These are phyloP conservation scores for Allygus modestus DNA, from an alignment of 2,888 invertebrate species.

Conservation along the genomic window DNA sequence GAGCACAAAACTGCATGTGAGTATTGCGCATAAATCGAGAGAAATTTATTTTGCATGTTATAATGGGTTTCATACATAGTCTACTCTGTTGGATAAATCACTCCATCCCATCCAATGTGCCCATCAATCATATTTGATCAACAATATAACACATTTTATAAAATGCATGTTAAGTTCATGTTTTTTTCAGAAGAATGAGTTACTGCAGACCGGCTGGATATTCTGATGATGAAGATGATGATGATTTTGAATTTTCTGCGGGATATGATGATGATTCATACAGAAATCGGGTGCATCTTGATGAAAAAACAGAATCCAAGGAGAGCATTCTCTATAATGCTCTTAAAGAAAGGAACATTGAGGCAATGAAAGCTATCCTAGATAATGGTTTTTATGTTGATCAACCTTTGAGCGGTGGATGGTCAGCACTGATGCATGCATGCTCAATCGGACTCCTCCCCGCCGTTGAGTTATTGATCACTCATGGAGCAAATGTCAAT, in stretches of 20 bases:
- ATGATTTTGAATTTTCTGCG: slow-evolving; percentile 49
- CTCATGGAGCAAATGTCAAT: slow-evolving; percentile 66
- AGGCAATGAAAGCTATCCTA: slow-evolving; percentile 58
- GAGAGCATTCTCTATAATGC: slow-evolving; percentile 63
- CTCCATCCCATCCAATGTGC: no score
- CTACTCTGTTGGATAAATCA: no score
- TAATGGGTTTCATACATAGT: no score
- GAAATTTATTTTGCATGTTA: no score
- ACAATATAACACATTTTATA: no score
- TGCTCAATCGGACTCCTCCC: slow-evolving; percentile 63
- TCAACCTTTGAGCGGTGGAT: slow-evolving; percentile 50
- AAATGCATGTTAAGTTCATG: background rate
- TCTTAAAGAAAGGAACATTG: slow-evolving; percentile 47
- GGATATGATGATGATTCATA: slow-evolving; percentile 15
- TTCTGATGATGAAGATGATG: slow-evolving; percentile 65
- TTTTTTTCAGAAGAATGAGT: slow-evolving; percentile 10
- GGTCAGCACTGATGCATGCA: slow-evolving; percentile 66
- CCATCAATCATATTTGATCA: no score
- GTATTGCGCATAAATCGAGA: no score
- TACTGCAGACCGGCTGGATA: slow-evolving; percentile 65
- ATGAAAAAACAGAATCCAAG: slow-evolving; percentile 29
- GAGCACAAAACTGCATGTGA: no score
- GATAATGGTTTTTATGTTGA: slow-evolving; percentile 63
- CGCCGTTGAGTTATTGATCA: slow-evolving; percentile 65
- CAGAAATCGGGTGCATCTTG: background rate